Conservation (phyloP, 2,113 vertebrate species). For the Tragelaphus buxtoni region DNA sequence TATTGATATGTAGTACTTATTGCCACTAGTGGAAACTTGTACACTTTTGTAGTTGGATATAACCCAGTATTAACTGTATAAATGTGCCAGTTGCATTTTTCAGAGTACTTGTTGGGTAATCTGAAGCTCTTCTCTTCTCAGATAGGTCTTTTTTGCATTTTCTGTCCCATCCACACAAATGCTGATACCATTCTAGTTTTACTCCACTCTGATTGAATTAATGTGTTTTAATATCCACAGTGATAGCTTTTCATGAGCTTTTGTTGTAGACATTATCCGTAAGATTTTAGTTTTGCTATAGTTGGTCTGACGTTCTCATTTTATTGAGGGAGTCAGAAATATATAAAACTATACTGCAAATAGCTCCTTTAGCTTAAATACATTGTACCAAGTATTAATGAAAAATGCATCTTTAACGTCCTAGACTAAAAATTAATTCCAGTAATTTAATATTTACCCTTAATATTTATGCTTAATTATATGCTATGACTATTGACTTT, state of each 20-base stretch:
- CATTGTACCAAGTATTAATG: neutral
- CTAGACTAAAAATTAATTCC: neutral
- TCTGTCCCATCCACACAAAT: neutral
- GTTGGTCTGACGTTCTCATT: neutral
- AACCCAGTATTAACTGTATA: neutral
- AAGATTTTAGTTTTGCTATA: neutral
- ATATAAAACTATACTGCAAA: neutral
- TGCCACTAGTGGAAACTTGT: neutral
- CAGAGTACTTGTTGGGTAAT: neutral
- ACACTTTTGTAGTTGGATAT: neutral
- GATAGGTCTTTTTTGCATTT: neutral
- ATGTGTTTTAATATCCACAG: neutral
- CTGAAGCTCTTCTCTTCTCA: neutral
- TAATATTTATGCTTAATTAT: neutral
- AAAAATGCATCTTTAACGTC: neutral
- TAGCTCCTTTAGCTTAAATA: neutral
- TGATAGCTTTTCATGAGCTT: neutral
- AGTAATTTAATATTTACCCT: neutral
- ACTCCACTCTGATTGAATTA: neutral
- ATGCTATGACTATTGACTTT: neutral
- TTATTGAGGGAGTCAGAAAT: neutral
- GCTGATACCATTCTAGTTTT: neutral
- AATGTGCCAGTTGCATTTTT: neutral
- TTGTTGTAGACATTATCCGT: neutral
- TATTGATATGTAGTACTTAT: neutral